Evolutionary conservation across 2,797 vertebrate species (phyloP).

Genomic region (Okamejei kenojei): DNA sequence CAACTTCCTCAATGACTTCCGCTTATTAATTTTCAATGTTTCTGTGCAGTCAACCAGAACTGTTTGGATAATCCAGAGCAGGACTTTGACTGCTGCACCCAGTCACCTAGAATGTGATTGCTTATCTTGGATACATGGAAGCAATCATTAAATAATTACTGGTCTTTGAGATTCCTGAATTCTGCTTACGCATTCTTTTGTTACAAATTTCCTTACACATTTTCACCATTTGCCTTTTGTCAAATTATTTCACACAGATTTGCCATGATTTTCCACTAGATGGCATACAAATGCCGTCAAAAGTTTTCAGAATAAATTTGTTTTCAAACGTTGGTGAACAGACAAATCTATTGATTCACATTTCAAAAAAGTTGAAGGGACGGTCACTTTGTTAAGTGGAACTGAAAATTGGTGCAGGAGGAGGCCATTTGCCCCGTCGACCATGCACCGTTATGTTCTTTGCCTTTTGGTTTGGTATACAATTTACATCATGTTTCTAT

Average conservation of each 20-base stretch:
- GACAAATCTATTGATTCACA: background rate
- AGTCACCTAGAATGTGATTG: no score
- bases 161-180: background rate
- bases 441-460: background rate
- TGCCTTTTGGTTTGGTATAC: background rate
- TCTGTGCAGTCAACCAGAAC: no score
- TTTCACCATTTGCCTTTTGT: background rate
- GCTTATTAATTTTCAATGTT: no score
- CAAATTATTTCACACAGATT: background rate
- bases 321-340: background rate
- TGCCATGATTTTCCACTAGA: conserved; percentile 1
- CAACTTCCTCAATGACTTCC: no score
- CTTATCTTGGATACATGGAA: background rate
- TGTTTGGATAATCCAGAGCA: no score
- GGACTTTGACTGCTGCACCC: no score
- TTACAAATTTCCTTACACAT: background rate
- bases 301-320: background rate
- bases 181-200: no score
- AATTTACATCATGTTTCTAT: background rate
- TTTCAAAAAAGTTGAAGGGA: background rate
- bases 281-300: conserved; percentile 6
- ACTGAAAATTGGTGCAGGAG: background rate
- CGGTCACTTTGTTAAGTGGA: background rate
- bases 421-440: no score
- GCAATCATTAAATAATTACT: no score